Evolutionary conservation across 2,888 invertebrate genomes (phyloP).

Genomic region (Griposia aprilina): DNA sequence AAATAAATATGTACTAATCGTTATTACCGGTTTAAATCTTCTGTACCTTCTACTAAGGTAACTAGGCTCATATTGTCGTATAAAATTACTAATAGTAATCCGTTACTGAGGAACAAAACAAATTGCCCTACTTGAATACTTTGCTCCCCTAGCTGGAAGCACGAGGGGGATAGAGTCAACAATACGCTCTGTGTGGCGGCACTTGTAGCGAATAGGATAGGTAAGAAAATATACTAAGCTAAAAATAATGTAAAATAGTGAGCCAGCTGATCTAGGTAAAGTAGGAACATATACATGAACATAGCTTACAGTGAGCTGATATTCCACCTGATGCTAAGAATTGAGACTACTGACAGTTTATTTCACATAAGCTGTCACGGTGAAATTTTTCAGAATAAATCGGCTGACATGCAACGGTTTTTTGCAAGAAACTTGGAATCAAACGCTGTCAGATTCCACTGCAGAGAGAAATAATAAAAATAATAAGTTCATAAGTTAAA

Average conservation of each 20-base stretch:
- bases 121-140: constrained; percentile 80
- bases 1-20: too few relatives aligned
- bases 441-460: too few relatives aligned
- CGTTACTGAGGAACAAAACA: constrained; percentile 74
- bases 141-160: constrained; percentile 60
- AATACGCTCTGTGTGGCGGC: constrained; percentile 47
- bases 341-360: too few relatives aligned
- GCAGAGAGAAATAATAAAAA: too few relatives aligned
- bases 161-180: constrained; percentile 70
- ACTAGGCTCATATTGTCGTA: constrained; percentile 47
- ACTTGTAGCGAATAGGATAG: constrained; percentile 53
- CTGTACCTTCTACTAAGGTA: constrained; percentile 17
- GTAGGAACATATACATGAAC: not conserved
- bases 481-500: too few relatives aligned
- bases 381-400: too few relatives aligned
- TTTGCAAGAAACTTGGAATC: too few relatives aligned
- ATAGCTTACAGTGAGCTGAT: too few relatives aligned
- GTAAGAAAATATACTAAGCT: not conserved
- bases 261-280: not conserved
- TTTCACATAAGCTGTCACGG: too few relatives aligned
- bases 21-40: not conserved
- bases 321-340: too few relatives aligned
- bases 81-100: constrained; percentile 71
- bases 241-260: not conserved
- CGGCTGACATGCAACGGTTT: too few relatives aligned